Percentiles rank a stretch among this genome's conserved stretches.
These are phyloP conservation scores for Saimiri boliviensis DNA, from an alignment of 2,113 vertebrate genomes.

Conservation along the genomic window DNA sequence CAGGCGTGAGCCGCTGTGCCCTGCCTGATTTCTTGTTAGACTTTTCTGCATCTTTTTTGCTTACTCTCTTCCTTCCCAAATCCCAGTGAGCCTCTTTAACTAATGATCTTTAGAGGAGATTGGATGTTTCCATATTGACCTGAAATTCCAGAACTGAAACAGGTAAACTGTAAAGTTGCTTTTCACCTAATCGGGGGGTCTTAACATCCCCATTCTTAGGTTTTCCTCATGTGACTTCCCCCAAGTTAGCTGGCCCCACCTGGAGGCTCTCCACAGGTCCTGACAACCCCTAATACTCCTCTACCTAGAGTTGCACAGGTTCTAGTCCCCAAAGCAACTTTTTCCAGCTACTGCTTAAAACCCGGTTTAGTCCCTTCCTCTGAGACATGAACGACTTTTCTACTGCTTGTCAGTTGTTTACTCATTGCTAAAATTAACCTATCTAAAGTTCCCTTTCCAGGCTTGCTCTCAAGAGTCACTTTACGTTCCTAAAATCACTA, in stretches of 20 bases:
- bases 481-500: neutral
- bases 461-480: neutral
- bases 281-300: neutral
- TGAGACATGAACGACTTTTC: neutral
- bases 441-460: neutral
- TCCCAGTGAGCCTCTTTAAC: neutral
- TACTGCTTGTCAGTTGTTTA: neutral
- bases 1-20: too few relatives aligned
- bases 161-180: neutral
- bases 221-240: neutral
- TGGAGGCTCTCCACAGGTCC: fast-evolving
- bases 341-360: neutral
- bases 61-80: neutral
- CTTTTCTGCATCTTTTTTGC: neutral
- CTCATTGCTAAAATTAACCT: neutral
- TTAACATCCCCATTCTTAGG: neutral
- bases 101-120: neutral
- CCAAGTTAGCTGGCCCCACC: neutral
- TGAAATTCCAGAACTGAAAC: neutral
- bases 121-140: neutral
- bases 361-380: neutral
- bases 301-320: neutral
- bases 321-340: neutral
- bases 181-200: neutral
- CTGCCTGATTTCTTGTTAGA: neutral